phyloP scores from a whole-genome alignment of 2,888 invertebrate genomes.

The Rugalucina vietnamica region DNA sequence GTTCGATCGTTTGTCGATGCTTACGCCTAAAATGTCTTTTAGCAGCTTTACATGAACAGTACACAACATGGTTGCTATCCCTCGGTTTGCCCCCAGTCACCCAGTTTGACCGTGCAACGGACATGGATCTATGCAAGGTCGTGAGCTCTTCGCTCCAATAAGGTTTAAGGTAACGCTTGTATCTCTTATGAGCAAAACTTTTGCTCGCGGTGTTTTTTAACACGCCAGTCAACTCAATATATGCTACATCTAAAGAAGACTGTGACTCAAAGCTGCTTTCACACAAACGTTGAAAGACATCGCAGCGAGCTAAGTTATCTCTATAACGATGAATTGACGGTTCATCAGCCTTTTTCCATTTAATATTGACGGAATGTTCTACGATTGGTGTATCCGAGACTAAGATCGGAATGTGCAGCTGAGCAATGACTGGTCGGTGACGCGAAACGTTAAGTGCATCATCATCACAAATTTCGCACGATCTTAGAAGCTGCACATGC shows the following conservation, averaged over 20 bases:
- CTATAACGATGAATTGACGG: not conserved
- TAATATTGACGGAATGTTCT: not conserved
- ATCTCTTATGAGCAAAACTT: not conserved
- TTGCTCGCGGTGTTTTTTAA: not conserved
- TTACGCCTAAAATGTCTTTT: not conserved
- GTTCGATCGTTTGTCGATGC: not conserved
- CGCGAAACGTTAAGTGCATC: not conserved
- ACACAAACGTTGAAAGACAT: not conserved
- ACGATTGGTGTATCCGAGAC: not conserved
- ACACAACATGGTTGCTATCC: not conserved
- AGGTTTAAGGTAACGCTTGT: not conserved
- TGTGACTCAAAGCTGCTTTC: not conserved
- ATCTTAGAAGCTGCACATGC: not conserved
- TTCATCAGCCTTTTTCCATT: not conserved
- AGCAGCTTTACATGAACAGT: not conserved
- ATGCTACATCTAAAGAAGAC: not conserved
- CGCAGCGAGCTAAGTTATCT: not conserved
- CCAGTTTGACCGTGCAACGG: not conserved
- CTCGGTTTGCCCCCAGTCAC: not conserved
- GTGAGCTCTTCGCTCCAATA: not conserved
- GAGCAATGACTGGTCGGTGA: not conserved
- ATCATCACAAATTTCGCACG: not conserved
- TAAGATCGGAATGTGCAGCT: not conserved
- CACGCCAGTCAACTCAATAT: not conserved
- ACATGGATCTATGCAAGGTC: not conserved